phyloP scores from a whole-genome alignment of 2,113 vertebrate genomes.

The Tetrao urogallus region DNA sequence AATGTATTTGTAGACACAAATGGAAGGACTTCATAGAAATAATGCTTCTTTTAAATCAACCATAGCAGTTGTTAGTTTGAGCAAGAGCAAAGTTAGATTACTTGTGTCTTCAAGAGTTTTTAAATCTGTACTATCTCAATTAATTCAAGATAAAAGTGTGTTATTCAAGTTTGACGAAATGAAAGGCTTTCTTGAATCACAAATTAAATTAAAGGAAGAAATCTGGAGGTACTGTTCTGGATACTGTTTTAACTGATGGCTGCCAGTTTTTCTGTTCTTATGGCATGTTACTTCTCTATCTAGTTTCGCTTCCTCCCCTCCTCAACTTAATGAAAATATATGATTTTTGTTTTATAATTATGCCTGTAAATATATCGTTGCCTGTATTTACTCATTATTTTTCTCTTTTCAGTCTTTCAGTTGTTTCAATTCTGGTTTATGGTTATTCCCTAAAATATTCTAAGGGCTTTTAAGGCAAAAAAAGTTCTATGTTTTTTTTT shows the following conservation, averaged over 20 bases:
- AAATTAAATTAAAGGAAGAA: neutral
- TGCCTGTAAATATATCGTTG: neutral
- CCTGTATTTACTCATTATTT: neutral
- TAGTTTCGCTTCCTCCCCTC: neutral
- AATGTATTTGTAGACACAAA: neutral
- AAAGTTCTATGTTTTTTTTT: neutral
- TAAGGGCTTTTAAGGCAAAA: neutral
- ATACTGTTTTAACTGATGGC: neutral
- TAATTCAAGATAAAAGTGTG: neutral
- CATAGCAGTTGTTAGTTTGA: neutral
- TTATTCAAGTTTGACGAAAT: neutral
- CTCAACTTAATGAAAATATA: neutral
- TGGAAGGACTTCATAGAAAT: neutral
- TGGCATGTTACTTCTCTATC: neutral
- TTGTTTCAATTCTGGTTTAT: neutral
- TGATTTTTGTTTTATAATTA: conserved; percentile 2
- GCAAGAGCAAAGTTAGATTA: neutral
- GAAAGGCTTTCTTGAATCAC: neutral
- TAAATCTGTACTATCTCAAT: neutral
- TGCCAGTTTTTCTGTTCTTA: neutral
- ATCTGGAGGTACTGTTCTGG: neutral
- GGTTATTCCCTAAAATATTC: neutral
- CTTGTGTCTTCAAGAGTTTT: neutral
- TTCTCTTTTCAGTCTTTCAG: neutral
- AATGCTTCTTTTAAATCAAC: neutral